Evolutionary conservation across 2,113 vertebrate species (phyloP).

Genomic region (Rhadina sibilatrix): DNA sequence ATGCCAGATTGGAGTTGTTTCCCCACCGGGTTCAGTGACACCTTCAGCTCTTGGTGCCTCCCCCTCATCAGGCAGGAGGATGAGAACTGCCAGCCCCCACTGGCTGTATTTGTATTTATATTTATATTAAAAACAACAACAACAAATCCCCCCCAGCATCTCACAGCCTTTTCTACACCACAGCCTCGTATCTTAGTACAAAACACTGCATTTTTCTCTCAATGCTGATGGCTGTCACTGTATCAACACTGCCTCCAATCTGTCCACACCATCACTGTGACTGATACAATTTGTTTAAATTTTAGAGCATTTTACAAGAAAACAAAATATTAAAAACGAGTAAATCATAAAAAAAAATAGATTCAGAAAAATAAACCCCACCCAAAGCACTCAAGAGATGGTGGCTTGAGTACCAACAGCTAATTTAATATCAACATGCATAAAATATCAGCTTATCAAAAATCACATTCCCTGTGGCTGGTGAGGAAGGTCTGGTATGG

Average conservation of each 20-base stretch:
- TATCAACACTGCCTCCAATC: background rate
- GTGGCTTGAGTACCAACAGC: background rate
- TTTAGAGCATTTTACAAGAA: background rate
- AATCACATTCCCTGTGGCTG: conserved; percentile 4
- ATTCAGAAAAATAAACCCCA: background rate
- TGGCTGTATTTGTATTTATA: background rate
- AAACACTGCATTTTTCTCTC: background rate
- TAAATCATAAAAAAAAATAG: background rate
- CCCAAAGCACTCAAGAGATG: background rate
- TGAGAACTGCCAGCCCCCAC: background rate
- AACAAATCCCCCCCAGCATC: background rate
- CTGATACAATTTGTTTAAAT: background rate
- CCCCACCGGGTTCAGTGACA: background rate
- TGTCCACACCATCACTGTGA: background rate
- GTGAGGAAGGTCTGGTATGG: background rate
- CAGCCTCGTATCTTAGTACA: background rate
- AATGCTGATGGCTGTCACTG: background rate
- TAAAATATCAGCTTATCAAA: conserved; percentile 49
- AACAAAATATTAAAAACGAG: background rate
- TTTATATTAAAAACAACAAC: background rate
- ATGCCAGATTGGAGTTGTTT: background rate
- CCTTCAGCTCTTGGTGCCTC: background rate
- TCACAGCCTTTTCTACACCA: background rate
- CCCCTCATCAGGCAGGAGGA: background rate
- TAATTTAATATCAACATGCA: background rate